phyloP scores from a whole-genome alignment of 2,797 vertebrate genomes.

The Selene dorsalis region DNA sequence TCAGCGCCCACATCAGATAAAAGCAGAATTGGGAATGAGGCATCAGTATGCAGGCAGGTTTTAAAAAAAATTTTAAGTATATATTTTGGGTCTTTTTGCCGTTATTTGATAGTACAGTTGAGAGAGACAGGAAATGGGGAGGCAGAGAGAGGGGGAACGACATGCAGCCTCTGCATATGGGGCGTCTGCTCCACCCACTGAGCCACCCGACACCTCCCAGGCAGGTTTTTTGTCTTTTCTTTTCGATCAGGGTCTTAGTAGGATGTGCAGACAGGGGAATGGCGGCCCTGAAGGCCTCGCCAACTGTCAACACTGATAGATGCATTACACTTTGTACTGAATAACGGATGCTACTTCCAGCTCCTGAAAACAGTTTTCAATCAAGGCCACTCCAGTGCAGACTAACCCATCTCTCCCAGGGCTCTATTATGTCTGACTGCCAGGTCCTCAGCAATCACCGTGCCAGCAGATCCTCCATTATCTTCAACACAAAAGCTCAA shows the following conservation, averaged over 20 bases:
- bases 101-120: too few relatives aligned
- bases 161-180: too few relatives aligned
- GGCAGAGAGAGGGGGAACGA: too few relatives aligned
- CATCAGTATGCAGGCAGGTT: background rate
- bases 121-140: too few relatives aligned
- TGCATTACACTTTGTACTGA: slow-evolving; percentile 11
- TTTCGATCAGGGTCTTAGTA: background rate
- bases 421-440: slow-evolving; percentile 40
- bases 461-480: slow-evolving; percentile 39
- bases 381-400: slow-evolving; percentile 32
- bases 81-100: too few relatives aligned
- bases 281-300: background rate
- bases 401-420: slow-evolving; percentile 18
- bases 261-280: background rate
- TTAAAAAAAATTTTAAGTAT: too few relatives aligned
- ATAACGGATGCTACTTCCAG: slow-evolving; percentile 11
- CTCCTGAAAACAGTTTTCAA: slow-evolving; percentile 51
- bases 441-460: slow-evolving; percentile 47
- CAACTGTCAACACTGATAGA: slow-evolving; percentile 16
- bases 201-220: too few relatives aligned
- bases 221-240: background rate
- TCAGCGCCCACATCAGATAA: background rate
- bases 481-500: slow-evolving; percentile 22
- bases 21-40: background rate
- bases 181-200: too few relatives aligned